Percentiles rank a stretch among this genome's conserved stretches.
These are phyloP conservation scores for Cuniculus paca DNA, from an alignment of 2,797 vertebrate genomes.

Conservation along the genomic window DNA sequence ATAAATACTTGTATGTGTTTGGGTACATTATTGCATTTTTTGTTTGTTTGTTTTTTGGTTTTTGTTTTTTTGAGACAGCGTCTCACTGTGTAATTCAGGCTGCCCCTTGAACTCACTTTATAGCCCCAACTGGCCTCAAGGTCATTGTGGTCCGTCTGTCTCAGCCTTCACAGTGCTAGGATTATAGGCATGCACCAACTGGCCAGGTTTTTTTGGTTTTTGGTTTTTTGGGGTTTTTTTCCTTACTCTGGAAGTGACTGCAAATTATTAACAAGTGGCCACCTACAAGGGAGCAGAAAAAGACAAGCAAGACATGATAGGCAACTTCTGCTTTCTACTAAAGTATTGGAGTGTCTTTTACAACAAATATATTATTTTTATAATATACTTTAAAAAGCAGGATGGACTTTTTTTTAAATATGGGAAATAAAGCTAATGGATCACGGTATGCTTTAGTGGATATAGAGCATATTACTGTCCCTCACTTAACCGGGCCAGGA, in stretches of 20 bases:
- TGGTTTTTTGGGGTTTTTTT: background rate
- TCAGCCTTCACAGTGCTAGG: background rate
- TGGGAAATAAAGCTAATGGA: constrained; percentile 22
- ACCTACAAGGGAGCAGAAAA: background rate
- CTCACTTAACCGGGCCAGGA: constrained; percentile 13
- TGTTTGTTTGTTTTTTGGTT: background rate
- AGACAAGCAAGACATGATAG: background rate
- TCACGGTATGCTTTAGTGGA: background rate
- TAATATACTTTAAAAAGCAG: background rate
- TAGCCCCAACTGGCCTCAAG: too few relatives aligned
- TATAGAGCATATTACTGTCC: background rate
- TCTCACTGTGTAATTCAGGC: background rate
- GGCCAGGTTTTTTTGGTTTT: background rate
- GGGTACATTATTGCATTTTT: background rate
- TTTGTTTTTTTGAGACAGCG: background rate
- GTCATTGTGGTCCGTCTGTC: background rate
- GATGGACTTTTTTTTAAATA: background rate
- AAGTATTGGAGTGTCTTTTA: constrained; percentile 58
- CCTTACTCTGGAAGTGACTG: constrained; percentile 43
- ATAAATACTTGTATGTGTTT: background rate
- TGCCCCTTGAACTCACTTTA: background rate
- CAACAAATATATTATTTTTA: constrained; percentile 3
- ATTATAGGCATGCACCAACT: background rate
- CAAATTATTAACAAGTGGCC: constrained; percentile 19
- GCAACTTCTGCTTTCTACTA: constrained; percentile 30